Base-by-base conservation (phyloP, 2,113 vertebrate genomes). In the Jacana jacana region DNA sequence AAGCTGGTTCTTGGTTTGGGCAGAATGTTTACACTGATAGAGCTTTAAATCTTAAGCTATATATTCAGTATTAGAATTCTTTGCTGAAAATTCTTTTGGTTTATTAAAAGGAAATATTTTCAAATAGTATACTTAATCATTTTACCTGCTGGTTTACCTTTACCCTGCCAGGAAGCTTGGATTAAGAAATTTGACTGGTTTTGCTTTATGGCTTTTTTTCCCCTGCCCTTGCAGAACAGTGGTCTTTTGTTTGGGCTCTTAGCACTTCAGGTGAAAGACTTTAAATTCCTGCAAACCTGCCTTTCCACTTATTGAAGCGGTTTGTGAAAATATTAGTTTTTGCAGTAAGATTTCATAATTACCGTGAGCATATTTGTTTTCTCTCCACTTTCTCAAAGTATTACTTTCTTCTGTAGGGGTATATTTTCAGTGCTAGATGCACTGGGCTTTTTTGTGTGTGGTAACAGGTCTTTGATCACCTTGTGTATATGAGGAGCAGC, bases 231-330 rank as follows among this genome's bases (percentile, higher is more conserved):
- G 0, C 13, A 55, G 86, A 93, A 94, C 89, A 96, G 69, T 57
- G 30, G 4, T 85, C 44, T 92, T 89, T 94, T 97, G 84, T 95
- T 87, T 65, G 70, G 15, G 40, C 39, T 85, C 37, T 95, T 65
- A 91, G 54, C 87, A 65, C 70, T 92, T 69, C 44, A 61, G 78
- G 77, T 91, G 61, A 82, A 89, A 95, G 81, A 89, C n/a, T 46
- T 52, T 12, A 76, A 94, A 95, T 91, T 95, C 89, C 70, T 82
- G 52, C 40, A 91, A 92, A 95, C 89, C 70, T 49, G 86, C 79
- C 51, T 87, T 92, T 85, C 91, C 61, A 72, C 89, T 82, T 81
- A 73, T 6, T 81, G 65, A 75, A 93, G 40, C 6, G 1, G 57
- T 55, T 87, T 69, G 40, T 85, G 37, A 76, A 95, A 95, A 81